phyloP scores from a whole-genome alignment of 2,113 vertebrate species.

The Amphiprion ocellaris region DNA sequence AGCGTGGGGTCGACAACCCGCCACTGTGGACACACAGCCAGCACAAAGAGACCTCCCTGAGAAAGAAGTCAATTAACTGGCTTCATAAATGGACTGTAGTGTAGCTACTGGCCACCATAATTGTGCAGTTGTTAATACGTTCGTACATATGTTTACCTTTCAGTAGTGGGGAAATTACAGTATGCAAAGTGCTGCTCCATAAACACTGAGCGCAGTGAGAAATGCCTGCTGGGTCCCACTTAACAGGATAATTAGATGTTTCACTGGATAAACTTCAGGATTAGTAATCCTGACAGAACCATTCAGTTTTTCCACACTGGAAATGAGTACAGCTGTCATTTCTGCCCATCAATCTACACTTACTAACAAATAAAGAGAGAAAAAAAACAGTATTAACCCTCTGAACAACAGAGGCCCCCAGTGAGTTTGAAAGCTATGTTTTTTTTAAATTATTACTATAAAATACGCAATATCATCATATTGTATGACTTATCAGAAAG shows the following conservation, averaged over 20 bases:
- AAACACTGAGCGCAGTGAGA: neutral
- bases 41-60: constrained; percentile 33
- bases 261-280: neutral
- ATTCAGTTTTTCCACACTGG: too few species aligned
- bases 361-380: too few species aligned
- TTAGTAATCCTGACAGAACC: neutral
- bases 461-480: too few species aligned
- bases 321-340: too few species aligned
- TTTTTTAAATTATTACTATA: too few species aligned
- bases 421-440: too few species aligned
- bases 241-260: neutral
- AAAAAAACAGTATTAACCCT: too few species aligned
- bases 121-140: neutral
- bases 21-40: constrained; percentile 35
- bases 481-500: too few species aligned
- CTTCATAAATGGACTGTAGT: constrained; percentile 5
- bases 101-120: neutral
- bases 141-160: constrained; percentile 8
- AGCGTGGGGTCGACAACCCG: constrained; percentile 19
- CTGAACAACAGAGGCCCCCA: too few species aligned
- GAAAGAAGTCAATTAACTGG: constrained; percentile 41
- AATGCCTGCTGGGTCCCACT: neutral
- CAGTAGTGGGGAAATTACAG: neutral
- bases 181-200: neutral
- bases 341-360: too few species aligned